Base-by-base conservation (phyloP, 2,113 vertebrate species). In the Indicator maculatus region DNA sequence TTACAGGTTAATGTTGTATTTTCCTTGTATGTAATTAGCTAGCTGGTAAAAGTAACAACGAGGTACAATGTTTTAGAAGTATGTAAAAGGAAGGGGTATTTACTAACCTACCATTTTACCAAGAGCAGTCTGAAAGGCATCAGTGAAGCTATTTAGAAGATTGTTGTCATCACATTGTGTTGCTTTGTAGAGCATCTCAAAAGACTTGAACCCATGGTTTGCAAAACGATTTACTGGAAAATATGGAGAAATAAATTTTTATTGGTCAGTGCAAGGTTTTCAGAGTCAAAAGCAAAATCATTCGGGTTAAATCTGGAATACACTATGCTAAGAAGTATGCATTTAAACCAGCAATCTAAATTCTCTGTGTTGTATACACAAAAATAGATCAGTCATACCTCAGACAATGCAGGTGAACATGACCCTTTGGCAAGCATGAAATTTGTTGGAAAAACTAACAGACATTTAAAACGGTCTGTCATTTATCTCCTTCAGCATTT, bases 101-200 rank as follows among this genome's bases (percentile, higher is more conserved):
- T 95, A 92, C 69, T 83, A 96, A 98, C 97, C 95, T 97, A 99
- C 99, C 98, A 99, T 98, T 96, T 98, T 98, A 97, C 98, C 98
- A 89, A 99, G 98, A 13, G 98, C 98, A 36, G 97, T 98, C 91
- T 98, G 98, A 96, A 99, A 99, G 44, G 99, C 98, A 24, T 98
- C 98, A 21, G 98, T 96, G 91, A 99, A 99, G 55, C 98, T 98
- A 93, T 98, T 98, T 50, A 99, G 95, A 88, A 99, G 97, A 64
- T 97, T 98, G 26, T 66, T 96, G 74, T 99, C 99, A 52, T 99
- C 99, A 95, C 99, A 99, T 45, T 98, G 98, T 45, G 99, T 99
- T 19, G 99, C 98, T 98, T 99, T 99, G 92, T 99, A 99, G 23
- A 99, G 78, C 98, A 99, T 99, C 97, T 99, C 99, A 96, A 99